Evolutionary conservation across 1,140 invertebrate genomes (phyloP), one percentile per base, ranked within the genome.

Genomic region (Zelostemma sp.): DNA sequence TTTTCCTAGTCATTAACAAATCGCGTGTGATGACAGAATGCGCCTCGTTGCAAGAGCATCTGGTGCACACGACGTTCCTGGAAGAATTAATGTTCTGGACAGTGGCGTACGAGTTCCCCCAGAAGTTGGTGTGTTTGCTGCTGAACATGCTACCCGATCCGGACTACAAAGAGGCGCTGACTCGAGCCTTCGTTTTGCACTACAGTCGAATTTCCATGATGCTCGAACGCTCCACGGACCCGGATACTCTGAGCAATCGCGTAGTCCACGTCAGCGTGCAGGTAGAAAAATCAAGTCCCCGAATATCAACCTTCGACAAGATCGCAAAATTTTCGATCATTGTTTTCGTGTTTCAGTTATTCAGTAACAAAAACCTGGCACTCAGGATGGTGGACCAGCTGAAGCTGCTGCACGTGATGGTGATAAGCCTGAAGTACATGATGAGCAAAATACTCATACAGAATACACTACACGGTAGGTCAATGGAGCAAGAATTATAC

Each of bases 21-120:
- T n/a, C n/a, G n/a, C n/a, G n/a, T n/a, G n/a, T 69, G 5, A 35
- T 11, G 62, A 48, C 48, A 84, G 92, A 95, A 84, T 90, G 93
- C 74, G 91, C 93, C n/a, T 93, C 93, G 0, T 81, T 97, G 17
- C 91, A 92, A 77, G 91, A 92, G 62, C 88, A 90, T 5, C 84
- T 97, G 1, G 88, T 91, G 16, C 96, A 98, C 85, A 91, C 89
- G 45, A 97, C 93, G 0, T 92, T 99, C 70, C 87, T 99, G 14
- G 96, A 98, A 82, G 97, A 99, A 86, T 89, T 99, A 51, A 93
- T 99, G 67, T 99, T 99, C 86, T 99, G 97, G 97, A 97, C 95
- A 14, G 95, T 98, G 17, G 95, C 95, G 79, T 97, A 94, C 85
- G 96, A 99, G 85, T 99, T 99, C 86, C 97, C 97, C 1, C 95